phyloP scores from a whole-genome alignment of 2,113 vertebrate genomes.

The Eolophus roseicapilla region DNA sequence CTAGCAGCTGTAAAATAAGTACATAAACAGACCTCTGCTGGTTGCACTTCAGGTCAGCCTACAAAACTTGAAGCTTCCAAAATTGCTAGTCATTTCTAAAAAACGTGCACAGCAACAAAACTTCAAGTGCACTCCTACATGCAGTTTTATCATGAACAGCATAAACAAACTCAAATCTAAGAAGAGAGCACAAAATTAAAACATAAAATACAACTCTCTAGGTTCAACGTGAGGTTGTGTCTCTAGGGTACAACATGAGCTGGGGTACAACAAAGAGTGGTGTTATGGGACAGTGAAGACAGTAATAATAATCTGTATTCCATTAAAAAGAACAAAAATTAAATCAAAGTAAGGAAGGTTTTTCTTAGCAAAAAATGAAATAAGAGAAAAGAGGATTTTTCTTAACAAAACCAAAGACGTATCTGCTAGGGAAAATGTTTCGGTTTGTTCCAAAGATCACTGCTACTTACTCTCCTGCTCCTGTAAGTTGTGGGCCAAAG shows the following conservation, averaged over 20 bases:
- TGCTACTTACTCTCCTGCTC: conserved; percentile 95
- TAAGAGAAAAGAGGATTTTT: not conserved
- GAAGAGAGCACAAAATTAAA: not conserved
- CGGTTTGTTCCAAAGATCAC: not conserved
- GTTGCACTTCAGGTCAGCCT: not conserved
- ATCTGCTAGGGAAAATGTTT: not conserved
- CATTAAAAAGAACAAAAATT: not conserved
- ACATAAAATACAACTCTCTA: not conserved
- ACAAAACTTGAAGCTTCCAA: not conserved
- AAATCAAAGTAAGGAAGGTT: not conserved
- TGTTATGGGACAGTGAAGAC: not conserved
- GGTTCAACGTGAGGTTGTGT: not conserved
- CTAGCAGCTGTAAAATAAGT: not conserved
- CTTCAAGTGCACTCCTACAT: not conserved
- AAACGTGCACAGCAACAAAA: not conserved
- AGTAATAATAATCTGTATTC: not conserved
- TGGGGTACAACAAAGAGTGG: not conserved
- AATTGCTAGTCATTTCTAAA: not conserved
- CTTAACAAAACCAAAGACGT: not conserved
- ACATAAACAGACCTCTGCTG: not conserved
- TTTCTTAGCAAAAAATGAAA: conserved; percentile 12
- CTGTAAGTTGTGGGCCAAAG: conserved; percentile 93
- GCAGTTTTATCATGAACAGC: not conserved
- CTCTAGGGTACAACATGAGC: not conserved
- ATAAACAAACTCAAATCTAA: not conserved